A percentile compares a stretch with the other conserved stretches of the same genome.
These are phyloP conservation scores for Poecilus cupreus DNA, from an alignment of 2,888 invertebrate species.

Conservation along the genomic window DNA sequence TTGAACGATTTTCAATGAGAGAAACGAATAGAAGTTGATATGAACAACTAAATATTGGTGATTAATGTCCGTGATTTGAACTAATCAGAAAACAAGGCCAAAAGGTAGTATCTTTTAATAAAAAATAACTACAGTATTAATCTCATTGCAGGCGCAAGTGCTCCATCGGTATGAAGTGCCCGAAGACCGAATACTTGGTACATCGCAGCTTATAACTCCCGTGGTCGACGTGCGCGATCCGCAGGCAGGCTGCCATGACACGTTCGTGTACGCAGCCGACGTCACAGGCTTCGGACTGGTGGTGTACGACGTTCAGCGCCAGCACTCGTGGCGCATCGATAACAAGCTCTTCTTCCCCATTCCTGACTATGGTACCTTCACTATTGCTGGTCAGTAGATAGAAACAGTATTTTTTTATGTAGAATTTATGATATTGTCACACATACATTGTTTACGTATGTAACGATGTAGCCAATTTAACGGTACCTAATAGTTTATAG, in stretches of 20 bases:
- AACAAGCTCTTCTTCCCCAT: slow-evolving; percentile 82
- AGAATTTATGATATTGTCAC: no score
- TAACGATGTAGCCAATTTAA: no score
- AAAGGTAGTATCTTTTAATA: no score
- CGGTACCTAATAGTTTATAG: no score
- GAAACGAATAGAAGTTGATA: no score
- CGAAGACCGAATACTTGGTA: slow-evolving; percentile 70
- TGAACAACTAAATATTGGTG: no score
- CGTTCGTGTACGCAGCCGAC: slow-evolving; percentile 82
- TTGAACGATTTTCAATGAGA: no score
- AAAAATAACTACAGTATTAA: neutral
- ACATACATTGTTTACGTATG: no score
- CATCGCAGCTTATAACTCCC: slow-evolving; percentile 79
- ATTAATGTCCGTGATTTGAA: no score
- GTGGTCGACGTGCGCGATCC: slow-evolving; percentile 77
- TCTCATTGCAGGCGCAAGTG: slow-evolving; percentile 72
- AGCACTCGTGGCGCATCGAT: slow-evolving; percentile 78
- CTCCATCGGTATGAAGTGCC: slow-evolving; percentile 78
- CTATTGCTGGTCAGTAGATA: slow-evolving; percentile 77
- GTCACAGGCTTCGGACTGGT: slow-evolving; percentile 78
- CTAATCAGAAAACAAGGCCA: no score
- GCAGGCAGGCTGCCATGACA: slow-evolving; percentile 74
- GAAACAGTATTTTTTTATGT: no score
- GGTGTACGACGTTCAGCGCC: slow-evolving; percentile 77
- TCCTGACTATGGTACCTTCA: slow-evolving; percentile 78